A percentile compares a stretch with the other conserved stretches of the same genome.
phyloP scores from a whole-genome alignment of 2,888 invertebrate species.

The Aspidapion aeneum region DNA sequence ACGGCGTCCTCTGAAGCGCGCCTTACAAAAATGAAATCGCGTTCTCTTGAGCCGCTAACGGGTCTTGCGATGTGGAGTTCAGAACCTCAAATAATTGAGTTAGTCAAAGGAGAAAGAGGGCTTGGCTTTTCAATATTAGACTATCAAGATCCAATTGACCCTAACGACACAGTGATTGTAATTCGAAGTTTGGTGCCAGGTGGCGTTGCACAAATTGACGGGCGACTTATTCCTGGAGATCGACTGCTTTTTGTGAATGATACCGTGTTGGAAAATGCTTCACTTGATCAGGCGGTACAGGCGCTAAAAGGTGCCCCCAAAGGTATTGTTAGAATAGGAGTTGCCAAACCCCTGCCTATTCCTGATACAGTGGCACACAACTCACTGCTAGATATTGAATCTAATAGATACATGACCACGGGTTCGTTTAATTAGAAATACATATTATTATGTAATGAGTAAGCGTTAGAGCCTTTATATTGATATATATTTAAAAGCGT shows the following conservation, averaged over 20 bases:
- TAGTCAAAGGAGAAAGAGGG: constrained; percentile 95
- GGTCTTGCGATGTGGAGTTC: constrained; percentile 98
- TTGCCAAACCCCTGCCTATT: constrained; percentile 88
- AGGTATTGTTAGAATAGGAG: constrained; percentile 93
- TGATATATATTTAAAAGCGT: no score
- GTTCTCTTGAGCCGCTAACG: constrained; percentile 95
- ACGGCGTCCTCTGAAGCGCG: constrained; percentile 52
- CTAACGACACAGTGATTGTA: constrained; percentile 95
- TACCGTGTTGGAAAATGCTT: constrained; percentile 89
- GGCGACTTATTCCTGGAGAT: constrained; percentile 97
- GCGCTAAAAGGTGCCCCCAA: constrained; percentile 94
- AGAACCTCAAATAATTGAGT: constrained; percentile 93
- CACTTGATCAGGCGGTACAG: constrained; percentile 94
- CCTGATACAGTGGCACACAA: constrained; percentile 61
- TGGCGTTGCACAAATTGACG: constrained; percentile 96
- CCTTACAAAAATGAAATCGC: constrained; percentile 68
- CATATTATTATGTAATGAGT: no score
- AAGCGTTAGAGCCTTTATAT: no score
- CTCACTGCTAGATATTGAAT: constrained; percentile 43
- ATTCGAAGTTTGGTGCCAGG: constrained; percentile 97
- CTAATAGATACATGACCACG: constrained; percentile 36
- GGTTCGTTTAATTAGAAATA: constrained; percentile 27
- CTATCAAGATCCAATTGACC: constrained; percentile 93
- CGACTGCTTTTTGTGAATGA: constrained; percentile 93
- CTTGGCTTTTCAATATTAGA: constrained; percentile 98